These are phyloP conservation scores for Bryconaethiops microstoma DNA, from an alignment of 2,797 vertebrate genomes.

Conservation along the genomic window DNA sequence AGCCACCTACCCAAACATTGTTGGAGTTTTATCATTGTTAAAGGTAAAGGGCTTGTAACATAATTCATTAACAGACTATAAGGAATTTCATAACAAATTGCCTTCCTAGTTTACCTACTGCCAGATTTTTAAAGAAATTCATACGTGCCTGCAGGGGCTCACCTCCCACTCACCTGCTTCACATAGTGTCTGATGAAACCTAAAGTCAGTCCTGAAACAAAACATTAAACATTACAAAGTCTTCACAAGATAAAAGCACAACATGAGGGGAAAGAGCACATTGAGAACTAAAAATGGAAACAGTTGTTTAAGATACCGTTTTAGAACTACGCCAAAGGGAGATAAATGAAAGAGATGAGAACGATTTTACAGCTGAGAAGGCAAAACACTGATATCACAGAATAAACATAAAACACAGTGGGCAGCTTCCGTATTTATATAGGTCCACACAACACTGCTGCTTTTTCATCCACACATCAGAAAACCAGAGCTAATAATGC, in stretches of 20 bases:
- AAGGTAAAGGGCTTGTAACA: not conserved
- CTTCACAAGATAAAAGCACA: constrained; percentile 22
- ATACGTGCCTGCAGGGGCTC: not conserved
- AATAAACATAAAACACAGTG: constrained; percentile 13
- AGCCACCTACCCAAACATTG: no score
- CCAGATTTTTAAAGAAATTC: not conserved
- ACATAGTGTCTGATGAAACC: constrained; percentile 4
- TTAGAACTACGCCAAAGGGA: constrained; percentile 12
- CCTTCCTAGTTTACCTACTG: not conserved
- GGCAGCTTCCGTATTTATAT: not conserved
- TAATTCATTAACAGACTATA: not conserved
- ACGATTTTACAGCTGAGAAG: constrained; percentile 32
- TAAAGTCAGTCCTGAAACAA: constrained; percentile 19
- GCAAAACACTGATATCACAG: constrained; percentile 18
- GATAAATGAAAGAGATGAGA: constrained; percentile 24
- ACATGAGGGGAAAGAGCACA: not conserved
- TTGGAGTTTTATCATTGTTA: not conserved
- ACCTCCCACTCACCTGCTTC: constrained; percentile 7
- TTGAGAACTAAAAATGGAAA: constrained; percentile 21
- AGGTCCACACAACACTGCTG: not conserved
- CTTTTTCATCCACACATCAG: constrained; percentile 1
- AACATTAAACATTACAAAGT: constrained; percentile 11
- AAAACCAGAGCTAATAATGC: no score
- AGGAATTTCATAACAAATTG: not conserved
- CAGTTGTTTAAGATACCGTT: not conserved